Evolutionary conservation across 2,888 invertebrate genomes (phyloP).

Genomic region (Geophilus truncorum): DNA sequence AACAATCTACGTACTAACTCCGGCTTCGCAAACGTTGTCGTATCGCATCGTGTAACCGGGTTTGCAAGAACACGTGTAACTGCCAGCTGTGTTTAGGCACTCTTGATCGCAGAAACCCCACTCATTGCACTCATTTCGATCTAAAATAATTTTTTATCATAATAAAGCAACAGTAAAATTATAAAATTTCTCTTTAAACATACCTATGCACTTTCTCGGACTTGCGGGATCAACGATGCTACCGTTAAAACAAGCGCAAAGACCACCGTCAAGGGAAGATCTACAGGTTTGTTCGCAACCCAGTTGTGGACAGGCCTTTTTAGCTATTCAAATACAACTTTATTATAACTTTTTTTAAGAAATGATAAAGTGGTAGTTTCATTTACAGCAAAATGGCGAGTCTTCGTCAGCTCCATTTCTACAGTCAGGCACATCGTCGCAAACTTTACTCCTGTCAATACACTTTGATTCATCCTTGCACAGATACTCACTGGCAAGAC

Average conservation of each 20-base stretch:
- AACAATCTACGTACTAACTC: slow-evolving; percentile 43
- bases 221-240: slow-evolving; percentile 73
- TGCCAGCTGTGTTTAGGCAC: slow-evolving; percentile 77
- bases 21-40: slow-evolving; percentile 50
- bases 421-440: slow-evolving; percentile 86
- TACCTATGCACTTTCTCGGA: slow-evolving; percentile 71
- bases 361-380: no score
- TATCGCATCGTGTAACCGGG: slow-evolving; percentile 63
- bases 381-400: slow-evolving; percentile 74
- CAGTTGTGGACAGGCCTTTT: slow-evolving; percentile 71
- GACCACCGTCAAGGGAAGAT: slow-evolving; percentile 80
- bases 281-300: slow-evolving; percentile 89
- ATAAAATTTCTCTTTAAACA: slow-evolving; percentile 38
- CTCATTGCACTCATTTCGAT: slow-evolving; percentile 84
- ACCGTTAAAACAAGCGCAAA: slow-evolving; percentile 83
- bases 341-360: no score
- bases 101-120: slow-evolving; percentile 95
- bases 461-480: slow-evolving; percentile 81
- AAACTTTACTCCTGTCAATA: slow-evolving; percentile 78
- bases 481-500: slow-evolving; percentile 84
- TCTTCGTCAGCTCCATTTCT: slow-evolving; percentile 82
- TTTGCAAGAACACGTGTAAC: slow-evolving; percentile 78
- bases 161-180: background rate
- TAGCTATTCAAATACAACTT: slow-evolving; percentile 54
- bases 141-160: slow-evolving; percentile 50